A percentile compares a stretch with the other conserved stretches of the same genome.
These are phyloP conservation scores for Zingel zingel DNA, from an alignment of 2,113 vertebrate species.

Conservation along the genomic window DNA sequence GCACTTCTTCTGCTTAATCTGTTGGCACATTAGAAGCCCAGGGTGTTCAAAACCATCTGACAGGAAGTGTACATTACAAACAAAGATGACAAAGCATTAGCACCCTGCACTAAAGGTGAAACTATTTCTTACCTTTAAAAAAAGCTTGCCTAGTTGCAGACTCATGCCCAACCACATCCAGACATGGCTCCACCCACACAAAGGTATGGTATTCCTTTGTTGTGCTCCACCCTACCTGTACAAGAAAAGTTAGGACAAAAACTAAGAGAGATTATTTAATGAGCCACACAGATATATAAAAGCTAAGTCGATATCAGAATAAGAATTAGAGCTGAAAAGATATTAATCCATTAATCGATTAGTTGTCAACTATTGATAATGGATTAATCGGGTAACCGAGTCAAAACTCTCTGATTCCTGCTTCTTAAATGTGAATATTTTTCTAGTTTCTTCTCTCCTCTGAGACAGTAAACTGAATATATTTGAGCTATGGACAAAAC, in stretches of 20 bases:
- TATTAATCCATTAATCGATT: no score
- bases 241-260: not conserved
- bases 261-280: not conserved
- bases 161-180: constrained; percentile 44
- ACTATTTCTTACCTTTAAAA: constrained; percentile 76
- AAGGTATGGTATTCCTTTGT: constrained; percentile 83
- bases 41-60: not conserved
- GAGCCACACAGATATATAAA: not conserved
- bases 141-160: constrained; percentile 45
- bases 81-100: constrained; percentile 16
- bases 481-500: no score
- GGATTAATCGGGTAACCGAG: no score
- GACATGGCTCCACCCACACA: constrained; percentile 77
- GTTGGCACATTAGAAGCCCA: constrained; percentile 23
- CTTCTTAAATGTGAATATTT: no score
- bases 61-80: not conserved
- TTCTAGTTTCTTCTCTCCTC: no score
- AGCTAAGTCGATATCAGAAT: no score
- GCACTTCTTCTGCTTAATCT: not conserved
- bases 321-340: no score
- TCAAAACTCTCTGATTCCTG: no score
- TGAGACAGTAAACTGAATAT: no score
- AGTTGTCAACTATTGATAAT: no score
- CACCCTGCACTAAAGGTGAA: not conserved
- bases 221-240: constrained; percentile 85